Conservation (phyloP, 2,113 vertebrate species). For the Nycticebus coucang region DNA sequence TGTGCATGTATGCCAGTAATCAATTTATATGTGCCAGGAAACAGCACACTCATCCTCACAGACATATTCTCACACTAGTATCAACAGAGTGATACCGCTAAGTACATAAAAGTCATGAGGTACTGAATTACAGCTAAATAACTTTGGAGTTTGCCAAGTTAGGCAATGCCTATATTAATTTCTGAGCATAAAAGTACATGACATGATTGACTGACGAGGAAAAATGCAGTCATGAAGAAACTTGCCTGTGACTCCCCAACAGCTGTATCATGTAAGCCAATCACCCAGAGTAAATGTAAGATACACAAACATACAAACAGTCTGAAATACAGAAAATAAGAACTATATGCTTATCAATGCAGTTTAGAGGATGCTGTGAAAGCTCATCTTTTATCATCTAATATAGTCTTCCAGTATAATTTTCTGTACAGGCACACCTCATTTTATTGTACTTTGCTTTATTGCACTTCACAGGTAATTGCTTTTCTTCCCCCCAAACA, state of each 20-base stretch:
- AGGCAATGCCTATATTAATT: background rate
- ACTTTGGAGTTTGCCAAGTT: background rate
- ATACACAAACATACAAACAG: background rate
- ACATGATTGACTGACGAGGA: constrained; percentile 4
- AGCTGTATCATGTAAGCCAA: background rate
- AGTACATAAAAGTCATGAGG: background rate
- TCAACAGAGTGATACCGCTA: background rate
- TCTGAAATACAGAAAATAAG: background rate
- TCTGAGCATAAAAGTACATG: background rate
- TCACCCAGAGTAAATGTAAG: background rate
- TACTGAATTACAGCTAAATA: background rate
- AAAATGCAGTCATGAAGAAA: constrained; percentile 29
- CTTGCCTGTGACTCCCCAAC: background rate
- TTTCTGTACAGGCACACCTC: background rate
- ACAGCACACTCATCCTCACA: background rate
- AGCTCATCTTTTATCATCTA: background rate
- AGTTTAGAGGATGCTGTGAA: background rate
- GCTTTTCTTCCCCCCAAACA: background rate
- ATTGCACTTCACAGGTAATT: background rate
- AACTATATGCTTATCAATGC: background rate
- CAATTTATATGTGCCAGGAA: background rate
- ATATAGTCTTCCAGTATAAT: background rate
- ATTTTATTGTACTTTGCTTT: background rate
- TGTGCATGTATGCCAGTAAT: background rate
- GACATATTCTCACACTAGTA: background rate